Percentiles rank a stretch among this genome's conserved stretches.
Evolutionary conservation across 2,888 invertebrate genomes (phyloP).

Genomic region (Agrotis ipsilon): DNA sequence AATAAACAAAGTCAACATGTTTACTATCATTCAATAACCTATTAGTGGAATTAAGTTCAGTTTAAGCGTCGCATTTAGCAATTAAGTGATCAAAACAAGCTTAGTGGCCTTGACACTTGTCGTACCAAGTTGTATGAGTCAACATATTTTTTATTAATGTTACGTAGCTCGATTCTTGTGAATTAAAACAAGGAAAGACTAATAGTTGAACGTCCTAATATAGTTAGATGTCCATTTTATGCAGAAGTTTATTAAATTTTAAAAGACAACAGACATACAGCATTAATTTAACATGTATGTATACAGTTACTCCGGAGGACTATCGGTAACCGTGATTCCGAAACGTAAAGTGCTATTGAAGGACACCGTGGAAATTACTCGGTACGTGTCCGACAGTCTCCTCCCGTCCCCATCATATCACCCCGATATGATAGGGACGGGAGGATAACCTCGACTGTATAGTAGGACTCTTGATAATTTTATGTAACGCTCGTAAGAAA

Average conservation of each 20-base stretch:
- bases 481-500: no score
- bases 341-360: no score
- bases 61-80: neutral
- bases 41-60: neutral
- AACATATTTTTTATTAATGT: constrained; percentile 8
- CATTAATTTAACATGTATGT: neutral
- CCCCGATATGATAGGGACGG: no score
- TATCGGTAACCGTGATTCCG: no score
- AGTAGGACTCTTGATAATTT: no score
- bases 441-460: no score
- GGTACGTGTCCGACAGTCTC: no score
- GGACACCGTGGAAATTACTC: no score
- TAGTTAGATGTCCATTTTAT: neutral
- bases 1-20: no score
- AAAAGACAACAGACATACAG: no score
- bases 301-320: no score
- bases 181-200: neutral
- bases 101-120: constrained; percentile 8
- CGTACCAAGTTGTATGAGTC: constrained; percentile 13
- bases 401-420: no score
- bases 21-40: neutral
- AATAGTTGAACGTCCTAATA: neutral
- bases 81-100: neutral
- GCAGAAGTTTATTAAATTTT: neutral
- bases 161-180: neutral